phyloP scores from a whole-genome alignment of 2,113 vertebrate species.

The Guaruba guarouba region DNA sequence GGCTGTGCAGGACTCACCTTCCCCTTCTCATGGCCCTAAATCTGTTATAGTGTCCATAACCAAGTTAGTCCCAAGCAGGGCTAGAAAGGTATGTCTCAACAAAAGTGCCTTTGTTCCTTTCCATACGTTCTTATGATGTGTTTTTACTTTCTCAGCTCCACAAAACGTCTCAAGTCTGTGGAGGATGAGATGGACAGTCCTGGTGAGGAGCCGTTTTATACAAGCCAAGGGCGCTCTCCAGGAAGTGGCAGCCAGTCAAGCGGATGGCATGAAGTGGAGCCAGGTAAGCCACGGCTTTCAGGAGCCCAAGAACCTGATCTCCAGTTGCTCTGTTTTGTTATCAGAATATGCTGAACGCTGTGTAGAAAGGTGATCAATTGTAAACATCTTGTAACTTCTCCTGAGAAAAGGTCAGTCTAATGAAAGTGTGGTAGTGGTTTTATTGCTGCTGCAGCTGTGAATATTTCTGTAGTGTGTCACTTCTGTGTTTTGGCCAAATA shows the following conservation, averaged over 20 bases:
- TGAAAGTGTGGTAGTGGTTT: conserved; percentile 3
- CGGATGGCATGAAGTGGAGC: conserved; percentile 98
- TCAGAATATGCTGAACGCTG: not conserved
- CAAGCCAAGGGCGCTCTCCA: conserved; percentile 93
- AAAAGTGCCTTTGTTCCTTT: not conserved
- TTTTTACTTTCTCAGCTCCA: conserved; percentile 81
- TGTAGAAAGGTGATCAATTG: not conserved
- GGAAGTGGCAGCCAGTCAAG: conserved; percentile 94
- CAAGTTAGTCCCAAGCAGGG: not conserved
- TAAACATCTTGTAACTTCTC: not conserved
- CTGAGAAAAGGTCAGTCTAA: not conserved
- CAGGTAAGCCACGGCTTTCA: conserved; percentile 80
- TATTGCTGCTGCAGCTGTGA: conserved; percentile 59
- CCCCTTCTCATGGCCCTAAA: not conserved
- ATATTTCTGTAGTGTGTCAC: conserved; percentile 54
- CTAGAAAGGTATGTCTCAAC: not conserved
- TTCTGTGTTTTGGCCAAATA: conserved; percentile 58
- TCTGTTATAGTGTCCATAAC: not conserved
- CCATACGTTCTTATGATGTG: not conserved
- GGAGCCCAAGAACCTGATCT: not conserved
- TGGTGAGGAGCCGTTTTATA: conserved; percentile 94
- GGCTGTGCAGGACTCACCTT: not conserved
- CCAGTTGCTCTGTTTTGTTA: not conserved
- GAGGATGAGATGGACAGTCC: conserved; percentile 99
- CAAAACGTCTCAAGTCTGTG: conserved; percentile 98